These are phyloP conservation scores for Drosophila longiperda DNA, from an alignment of 2,888 invertebrate genomes.

Conservation along the genomic window DNA sequence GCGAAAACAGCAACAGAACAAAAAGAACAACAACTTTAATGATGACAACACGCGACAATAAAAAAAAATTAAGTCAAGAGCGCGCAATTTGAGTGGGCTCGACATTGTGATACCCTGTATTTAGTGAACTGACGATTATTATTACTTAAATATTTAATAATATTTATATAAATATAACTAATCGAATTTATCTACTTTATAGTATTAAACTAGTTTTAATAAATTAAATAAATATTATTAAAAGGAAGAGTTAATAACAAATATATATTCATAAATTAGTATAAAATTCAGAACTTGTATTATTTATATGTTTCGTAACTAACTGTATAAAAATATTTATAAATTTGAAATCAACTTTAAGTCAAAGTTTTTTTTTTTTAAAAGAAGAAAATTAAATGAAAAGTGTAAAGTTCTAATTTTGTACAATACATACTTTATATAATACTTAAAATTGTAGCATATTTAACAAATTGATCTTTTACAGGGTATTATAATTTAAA, in stretches of 20 bases:
- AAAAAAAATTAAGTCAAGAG: conserved; percentile 54
- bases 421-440: background rate
- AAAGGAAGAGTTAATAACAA: background rate
- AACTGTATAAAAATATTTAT: background rate
- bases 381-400: background rate
- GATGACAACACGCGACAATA: conserved; percentile 62
- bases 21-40: conserved; percentile 27
- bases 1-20: conserved; percentile 33
- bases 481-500: conserved; percentile 45
- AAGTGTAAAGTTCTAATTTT: background rate
- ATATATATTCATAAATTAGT: no score
- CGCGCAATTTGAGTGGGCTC: conserved; percentile 12
- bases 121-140: background rate
- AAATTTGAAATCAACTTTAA: no score
- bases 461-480: background rate
- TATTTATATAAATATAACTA: background rate
- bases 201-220: background rate
- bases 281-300: background rate
- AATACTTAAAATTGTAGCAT: background rate
- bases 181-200: background rate
- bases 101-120: conserved; percentile 5
- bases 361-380: background rate
- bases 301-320: background rate
- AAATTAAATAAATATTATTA: background rate
- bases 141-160: background rate